These are phyloP conservation scores for Caenorhabditis brenneri DNA, from an alignment of 1,140 invertebrate genomes.

Conservation along the genomic window DNA sequence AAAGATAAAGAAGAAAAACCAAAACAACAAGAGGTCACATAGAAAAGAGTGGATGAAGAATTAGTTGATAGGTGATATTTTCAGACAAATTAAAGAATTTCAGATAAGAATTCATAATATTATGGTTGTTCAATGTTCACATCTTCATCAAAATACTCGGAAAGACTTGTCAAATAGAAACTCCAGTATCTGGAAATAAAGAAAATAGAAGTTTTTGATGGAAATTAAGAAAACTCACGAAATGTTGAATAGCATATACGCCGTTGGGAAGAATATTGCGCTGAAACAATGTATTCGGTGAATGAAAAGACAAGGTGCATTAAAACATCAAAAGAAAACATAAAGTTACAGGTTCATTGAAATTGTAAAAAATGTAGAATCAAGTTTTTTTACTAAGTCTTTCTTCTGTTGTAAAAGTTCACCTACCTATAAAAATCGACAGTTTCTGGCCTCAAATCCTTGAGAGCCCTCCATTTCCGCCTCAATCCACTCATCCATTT, in stretches of 20 bases:
- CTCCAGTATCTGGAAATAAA: constrained; percentile 64
- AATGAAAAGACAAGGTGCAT: not conserved
- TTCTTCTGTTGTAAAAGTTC: no score
- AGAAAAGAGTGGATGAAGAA: not conserved
- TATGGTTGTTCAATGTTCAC: constrained; percentile 33
- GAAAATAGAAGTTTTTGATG: not conserved
- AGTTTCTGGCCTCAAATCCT: constrained; percentile 41
- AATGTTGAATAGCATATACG: constrained; percentile 69
- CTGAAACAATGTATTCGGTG: constrained; percentile 60
- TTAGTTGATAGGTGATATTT: not conserved
- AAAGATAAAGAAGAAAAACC: not conserved
- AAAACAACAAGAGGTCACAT: constrained; percentile 2
- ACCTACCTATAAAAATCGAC: constrained; percentile 53
- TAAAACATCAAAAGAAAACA: not conserved
- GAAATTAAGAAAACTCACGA: constrained; percentile 46
- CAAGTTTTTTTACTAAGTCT: no score
- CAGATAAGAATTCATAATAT: not conserved
- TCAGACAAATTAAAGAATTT: not conserved
- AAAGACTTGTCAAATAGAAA: constrained; percentile 65
- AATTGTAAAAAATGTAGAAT: no score
- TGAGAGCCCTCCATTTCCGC: constrained; percentile 1
- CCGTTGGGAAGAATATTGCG: constrained; percentile 69
- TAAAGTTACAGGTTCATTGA: not conserved
- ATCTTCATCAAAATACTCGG: constrained; percentile 46
- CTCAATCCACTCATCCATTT: constrained; percentile 31